These are phyloP conservation scores for Elephantulus edwardii DNA, from an alignment of 2,113 vertebrate genomes.

Conservation along the genomic window DNA sequence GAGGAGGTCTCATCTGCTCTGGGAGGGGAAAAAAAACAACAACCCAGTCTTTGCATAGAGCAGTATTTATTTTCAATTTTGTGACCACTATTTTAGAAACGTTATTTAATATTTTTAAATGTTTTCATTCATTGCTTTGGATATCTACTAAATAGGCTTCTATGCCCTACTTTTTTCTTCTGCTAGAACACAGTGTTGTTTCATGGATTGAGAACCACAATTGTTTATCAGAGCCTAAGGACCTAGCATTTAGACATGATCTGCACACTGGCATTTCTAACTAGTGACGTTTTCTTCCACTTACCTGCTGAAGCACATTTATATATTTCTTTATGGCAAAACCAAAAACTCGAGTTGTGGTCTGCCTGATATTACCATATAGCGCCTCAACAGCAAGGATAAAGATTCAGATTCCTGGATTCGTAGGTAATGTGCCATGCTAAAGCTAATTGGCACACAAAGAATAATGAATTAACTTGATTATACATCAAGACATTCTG, in stretches of 20 bases:
- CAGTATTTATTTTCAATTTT: slow-evolving; percentile 86
- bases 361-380: slow-evolving; percentile 79
- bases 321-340: slow-evolving; percentile 81
- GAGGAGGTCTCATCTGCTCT: slow-evolving; percentile 80
- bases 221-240: slow-evolving; percentile 80
- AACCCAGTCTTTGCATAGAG: slow-evolving; percentile 74
- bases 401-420: slow-evolving; percentile 79
- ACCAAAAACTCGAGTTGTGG: slow-evolving; percentile 82
- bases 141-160: slow-evolving; percentile 77
- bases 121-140: slow-evolving; percentile 74
- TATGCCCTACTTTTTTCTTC: slow-evolving; percentile 62
- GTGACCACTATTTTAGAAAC: slow-evolving; percentile 85
- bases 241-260: slow-evolving; percentile 75
- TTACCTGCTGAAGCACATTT: slow-evolving; percentile 82
- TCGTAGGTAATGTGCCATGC: slow-evolving; percentile 77
- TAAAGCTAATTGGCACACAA: slow-evolving; percentile 81
- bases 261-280: slow-evolving; percentile 76
- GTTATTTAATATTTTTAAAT: slow-evolving; percentile 71
- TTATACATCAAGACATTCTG: slow-evolving; percentile 79
- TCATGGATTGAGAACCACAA: slow-evolving; percentile 67
- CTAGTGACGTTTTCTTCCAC: slow-evolving; percentile 78
- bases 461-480: slow-evolving; percentile 79
- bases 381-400: slow-evolving; percentile 80
- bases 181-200: slow-evolving; percentile 51
- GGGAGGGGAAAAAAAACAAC: slow-evolving; percentile 75